These are phyloP conservation scores for Megalops cyprinoides DNA, from an alignment of 2,797 vertebrate species.

Conservation along the genomic window DNA sequence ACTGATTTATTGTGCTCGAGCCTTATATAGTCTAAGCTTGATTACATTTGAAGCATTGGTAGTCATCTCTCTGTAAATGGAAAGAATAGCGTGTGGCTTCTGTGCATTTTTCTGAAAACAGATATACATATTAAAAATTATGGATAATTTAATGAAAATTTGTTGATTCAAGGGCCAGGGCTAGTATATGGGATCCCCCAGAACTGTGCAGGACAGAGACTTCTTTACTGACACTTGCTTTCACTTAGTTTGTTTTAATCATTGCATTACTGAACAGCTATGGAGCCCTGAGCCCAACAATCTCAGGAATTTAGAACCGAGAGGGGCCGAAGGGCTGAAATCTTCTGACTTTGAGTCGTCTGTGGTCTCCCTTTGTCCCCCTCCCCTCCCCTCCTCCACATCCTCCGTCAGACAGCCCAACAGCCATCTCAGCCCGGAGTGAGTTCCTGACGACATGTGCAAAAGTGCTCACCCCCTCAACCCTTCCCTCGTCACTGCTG, in stretches of 20 bases:
- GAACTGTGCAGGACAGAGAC: background rate
- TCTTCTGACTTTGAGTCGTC: background rate
- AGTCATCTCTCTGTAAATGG: too few species aligned
- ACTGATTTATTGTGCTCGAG: too few species aligned
- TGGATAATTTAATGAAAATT: too few species aligned
- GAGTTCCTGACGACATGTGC: constrained; percentile 19
- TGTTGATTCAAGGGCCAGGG: too few species aligned
- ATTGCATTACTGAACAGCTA: background rate
- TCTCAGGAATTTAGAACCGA: background rate
- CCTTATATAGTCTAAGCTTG: too few species aligned
- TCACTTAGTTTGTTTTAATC: background rate
- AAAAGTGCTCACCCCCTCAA: constrained; percentile 5
- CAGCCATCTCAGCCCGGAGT: background rate
- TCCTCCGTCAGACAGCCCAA: background rate
- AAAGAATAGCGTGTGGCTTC: too few species aligned
- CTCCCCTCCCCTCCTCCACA: too few species aligned
- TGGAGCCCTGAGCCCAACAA: background rate
- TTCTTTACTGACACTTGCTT: background rate
- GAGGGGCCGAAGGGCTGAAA: background rate
- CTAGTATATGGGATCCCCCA: too few species aligned
- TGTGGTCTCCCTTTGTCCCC: too few species aligned
- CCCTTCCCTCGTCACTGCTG: constrained; percentile 23
- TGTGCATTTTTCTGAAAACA: too few species aligned
- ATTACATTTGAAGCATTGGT: too few species aligned
- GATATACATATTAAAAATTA: too few species aligned